Conservation (phyloP, 2,113 vertebrate species). For the Apteryx mantelli region DNA sequence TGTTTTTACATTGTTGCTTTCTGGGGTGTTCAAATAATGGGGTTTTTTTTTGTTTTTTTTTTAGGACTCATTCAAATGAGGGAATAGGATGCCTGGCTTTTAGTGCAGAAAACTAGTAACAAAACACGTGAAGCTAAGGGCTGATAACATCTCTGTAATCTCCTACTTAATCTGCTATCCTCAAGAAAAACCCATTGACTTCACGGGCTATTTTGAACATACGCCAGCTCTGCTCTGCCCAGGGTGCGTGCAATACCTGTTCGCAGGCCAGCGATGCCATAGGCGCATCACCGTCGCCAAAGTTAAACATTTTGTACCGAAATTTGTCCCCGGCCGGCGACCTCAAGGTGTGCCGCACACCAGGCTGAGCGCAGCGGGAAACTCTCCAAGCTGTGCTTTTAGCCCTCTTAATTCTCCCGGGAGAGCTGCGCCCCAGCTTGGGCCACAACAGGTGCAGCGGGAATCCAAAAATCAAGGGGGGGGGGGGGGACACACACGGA, state of each 20-base stretch:
- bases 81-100: not conserved
- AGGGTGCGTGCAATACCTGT: not conserved
- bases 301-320: not conserved
- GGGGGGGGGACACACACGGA: not conserved
- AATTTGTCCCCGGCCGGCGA: not conserved
- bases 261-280: not conserved
- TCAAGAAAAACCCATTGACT: not conserved
- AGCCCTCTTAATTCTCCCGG: too few relatives aligned
- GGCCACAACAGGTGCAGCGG: not conserved
- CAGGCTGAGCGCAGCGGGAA: not conserved
- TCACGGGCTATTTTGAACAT: not conserved
- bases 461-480: not conserved
- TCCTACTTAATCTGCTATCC: not conserved
- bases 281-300: fast-evolving
- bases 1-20: not conserved
- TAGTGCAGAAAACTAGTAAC: conserved; percentile 27
- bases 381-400: too few relatives aligned
- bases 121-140: not conserved
- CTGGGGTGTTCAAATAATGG: not conserved
- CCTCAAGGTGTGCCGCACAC: not conserved
- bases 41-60: not conserved
- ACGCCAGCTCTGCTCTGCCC: not conserved
- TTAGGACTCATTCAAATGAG: not conserved
- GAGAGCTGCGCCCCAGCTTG: not conserved
- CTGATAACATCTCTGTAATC: conserved; percentile 30